These are phyloP conservation scores for Ciconia maguari DNA, from an alignment of 2,113 vertebrate species.

Conservation along the genomic window DNA sequence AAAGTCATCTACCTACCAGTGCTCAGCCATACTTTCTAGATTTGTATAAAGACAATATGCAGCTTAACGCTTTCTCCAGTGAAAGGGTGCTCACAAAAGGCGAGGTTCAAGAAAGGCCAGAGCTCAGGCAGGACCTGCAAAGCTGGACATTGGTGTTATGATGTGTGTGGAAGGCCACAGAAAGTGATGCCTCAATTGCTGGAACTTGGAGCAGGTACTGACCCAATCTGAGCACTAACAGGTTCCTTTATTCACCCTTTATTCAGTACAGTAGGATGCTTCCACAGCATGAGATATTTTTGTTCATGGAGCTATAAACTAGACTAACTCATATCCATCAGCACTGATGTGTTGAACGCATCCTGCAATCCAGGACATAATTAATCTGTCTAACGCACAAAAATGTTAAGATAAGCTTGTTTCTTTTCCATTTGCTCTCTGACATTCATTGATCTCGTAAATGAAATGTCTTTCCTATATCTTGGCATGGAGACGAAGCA, in stretches of 20 bases:
- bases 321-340: background rate
- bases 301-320: rapidly evolving
- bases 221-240: background rate
- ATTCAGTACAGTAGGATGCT: background rate
- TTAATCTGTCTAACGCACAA: background rate
- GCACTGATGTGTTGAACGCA: background rate
- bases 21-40: background rate
- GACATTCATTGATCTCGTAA: background rate
- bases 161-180: background rate
- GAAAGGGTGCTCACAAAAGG: background rate
- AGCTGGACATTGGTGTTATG: background rate
- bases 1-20: background rate
- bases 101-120: background rate
- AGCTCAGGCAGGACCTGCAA: background rate
- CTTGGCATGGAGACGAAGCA: background rate
- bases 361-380: background rate
- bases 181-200: background rate
- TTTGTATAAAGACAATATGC: background rate
- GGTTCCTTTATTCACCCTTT: background rate
- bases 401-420: background rate
- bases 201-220: background rate
- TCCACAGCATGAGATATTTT: background rate
- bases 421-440: background rate
- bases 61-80: background rate
- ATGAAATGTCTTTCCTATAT: background rate